A percentile compares a stretch with the other conserved stretches of the same genome.
Evolutionary conservation across 2,888 invertebrate species (phyloP).

Genomic region (Luperina nickerlii): DNA sequence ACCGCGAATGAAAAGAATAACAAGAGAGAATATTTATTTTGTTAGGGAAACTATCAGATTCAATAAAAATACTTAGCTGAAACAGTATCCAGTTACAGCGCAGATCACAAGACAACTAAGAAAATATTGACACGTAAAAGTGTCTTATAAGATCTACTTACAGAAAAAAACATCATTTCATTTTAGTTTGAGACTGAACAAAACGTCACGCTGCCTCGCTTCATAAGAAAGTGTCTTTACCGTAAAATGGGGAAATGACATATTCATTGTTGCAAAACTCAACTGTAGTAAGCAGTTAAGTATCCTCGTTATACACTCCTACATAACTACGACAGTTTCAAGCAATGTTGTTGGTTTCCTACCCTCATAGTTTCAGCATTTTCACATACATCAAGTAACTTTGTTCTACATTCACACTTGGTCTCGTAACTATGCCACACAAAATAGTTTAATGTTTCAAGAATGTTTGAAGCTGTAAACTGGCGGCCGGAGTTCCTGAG

Average conservation of each 20-base stretch:
- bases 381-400: slow-evolving; percentile 6
- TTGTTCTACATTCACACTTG: slow-evolving; percentile 18
- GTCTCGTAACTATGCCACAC: slow-evolving; percentile 3
- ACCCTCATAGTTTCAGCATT: slow-evolving; percentile 16
- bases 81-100: background rate
- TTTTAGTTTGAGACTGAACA: background rate
- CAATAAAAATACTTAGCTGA: background rate
- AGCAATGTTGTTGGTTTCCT: slow-evolving; percentile 19
- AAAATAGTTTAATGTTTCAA: slow-evolving; percentile 19
- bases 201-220: background rate
- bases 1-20: background rate
- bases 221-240: background rate
- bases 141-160: no score
- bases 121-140: no score
- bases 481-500: background rate
- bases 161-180: no score
- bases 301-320: background rate
- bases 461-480: background rate
- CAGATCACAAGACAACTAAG: background rate
- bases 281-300: background rate
- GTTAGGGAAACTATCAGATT: background rate
- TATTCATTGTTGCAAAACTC: background rate
- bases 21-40: background rate
- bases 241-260: background rate
- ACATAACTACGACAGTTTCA: slow-evolving; percentile 11